Evolutionary conservation across 2,113 vertebrate species (phyloP).

Genomic region (Ammodytes dubius): DNA sequence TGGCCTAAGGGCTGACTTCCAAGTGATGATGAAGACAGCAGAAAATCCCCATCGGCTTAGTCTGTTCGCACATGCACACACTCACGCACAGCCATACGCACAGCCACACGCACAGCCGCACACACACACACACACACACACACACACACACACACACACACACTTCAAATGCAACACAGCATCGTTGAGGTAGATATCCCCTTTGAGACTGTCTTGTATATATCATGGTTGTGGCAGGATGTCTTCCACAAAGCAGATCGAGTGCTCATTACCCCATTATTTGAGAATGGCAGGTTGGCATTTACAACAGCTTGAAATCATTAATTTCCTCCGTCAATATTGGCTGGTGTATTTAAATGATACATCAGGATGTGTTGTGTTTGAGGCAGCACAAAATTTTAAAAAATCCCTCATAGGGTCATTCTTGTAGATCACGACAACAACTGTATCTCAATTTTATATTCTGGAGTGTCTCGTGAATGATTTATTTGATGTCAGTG

Average conservation of each 20-base stretch:
- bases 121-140: constrained; percentile 1
- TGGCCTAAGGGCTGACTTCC: constrained; percentile 44
- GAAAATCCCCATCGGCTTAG: constrained; percentile 51
- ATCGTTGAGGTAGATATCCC: constrained; percentile 24
- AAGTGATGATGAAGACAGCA: constrained; percentile 58
- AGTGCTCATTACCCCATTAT: constrained; percentile 43
- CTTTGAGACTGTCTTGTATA: constrained; percentile 15
- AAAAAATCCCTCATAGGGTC: background rate
- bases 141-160: constrained; percentile 3
- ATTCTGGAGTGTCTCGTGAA: background rate
- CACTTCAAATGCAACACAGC: constrained; percentile 43
- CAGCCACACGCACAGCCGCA: background rate
- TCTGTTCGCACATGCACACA: constrained; percentile 10
- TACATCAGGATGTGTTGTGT: background rate
- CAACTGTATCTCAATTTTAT: background rate
- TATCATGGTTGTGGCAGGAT: constrained; percentile 42
- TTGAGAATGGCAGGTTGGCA: constrained; percentile 21
- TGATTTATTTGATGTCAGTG: constrained; percentile 5
- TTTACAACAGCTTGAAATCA: constrained; percentile 37
- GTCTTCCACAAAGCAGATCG: constrained; percentile 28
- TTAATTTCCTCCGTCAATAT: constrained; percentile 2
- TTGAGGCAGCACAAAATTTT: constrained; percentile 15
- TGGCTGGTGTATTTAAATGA: constrained; percentile 4
- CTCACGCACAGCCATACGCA: background rate
- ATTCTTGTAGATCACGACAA: constrained; percentile 7